A percentile compares a stretch with the other conserved stretches of the same genome.
These are phyloP conservation scores for Thrips palmi DNA, from an alignment of 1,140 invertebrate species.

Conservation along the genomic window DNA sequence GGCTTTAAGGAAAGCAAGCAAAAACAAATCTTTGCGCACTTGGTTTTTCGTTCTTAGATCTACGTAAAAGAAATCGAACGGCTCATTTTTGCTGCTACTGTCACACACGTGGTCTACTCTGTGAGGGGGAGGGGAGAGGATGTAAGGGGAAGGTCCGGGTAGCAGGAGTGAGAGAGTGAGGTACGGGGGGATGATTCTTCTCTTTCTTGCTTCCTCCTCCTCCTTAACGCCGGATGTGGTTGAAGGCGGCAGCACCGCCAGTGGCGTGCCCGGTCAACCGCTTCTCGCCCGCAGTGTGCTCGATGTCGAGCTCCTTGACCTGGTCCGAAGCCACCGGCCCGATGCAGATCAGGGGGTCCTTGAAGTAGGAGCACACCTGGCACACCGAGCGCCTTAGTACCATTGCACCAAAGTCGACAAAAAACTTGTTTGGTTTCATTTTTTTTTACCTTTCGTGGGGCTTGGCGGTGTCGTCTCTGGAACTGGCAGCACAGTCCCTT, in stretches of 20 bases:
- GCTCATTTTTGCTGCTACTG: too few species aligned
- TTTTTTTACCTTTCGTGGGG: conserved; percentile 49
- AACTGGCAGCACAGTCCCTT: conserved; percentile 75
- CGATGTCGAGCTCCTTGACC: conserved; percentile 41
- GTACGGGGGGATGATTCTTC: neutral
- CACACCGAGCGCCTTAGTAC: conserved; percentile 6
- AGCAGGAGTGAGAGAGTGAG: neutral
- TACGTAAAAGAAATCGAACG: too few species aligned
- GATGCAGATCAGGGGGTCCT: conserved; percentile 72
- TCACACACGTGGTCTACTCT: too few species aligned
- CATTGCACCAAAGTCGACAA: too few species aligned
- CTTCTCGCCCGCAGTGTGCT: conserved; percentile 63
- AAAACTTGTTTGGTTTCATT: neutral
- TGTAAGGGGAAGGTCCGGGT: too few species aligned
- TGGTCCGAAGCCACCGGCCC: conserved; percentile 64
- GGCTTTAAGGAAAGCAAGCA: too few species aligned
- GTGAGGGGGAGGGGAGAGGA: too few species aligned
- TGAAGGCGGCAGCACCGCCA: conserved; percentile 16
- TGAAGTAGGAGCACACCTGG: conserved; percentile 77
- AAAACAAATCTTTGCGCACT: too few species aligned
- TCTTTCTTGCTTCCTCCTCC: neutral
- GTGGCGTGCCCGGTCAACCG: conserved; percentile 39
- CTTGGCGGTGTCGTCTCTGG: conserved; percentile 65
- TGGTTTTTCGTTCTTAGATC: too few species aligned
- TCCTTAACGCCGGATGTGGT: conserved; percentile 16